A percentile compares a stretch with the other conserved stretches of the same genome.
Evolutionary conservation across 2,888 invertebrate species (phyloP).

Genomic region (Seira sanloemensis): DNA sequence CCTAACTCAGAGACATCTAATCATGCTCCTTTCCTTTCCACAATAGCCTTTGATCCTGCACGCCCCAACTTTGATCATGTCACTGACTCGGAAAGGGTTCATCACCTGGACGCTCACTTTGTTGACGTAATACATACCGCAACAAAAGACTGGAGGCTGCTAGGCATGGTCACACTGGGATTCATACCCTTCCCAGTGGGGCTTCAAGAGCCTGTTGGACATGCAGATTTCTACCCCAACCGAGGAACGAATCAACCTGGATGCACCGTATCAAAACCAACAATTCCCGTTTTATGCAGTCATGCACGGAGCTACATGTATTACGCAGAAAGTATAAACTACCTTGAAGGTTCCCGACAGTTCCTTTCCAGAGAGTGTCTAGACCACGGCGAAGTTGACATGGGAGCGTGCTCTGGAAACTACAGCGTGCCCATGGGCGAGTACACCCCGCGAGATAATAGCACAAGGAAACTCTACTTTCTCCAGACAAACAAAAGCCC

Average conservation of each 20-base stretch:
- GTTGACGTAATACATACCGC: conserved; percentile 66
- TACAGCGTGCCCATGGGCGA: conserved; percentile 49
- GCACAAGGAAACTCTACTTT: conserved; percentile 47
- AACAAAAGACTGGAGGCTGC: conserved; percentile 48
- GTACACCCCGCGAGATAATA: conserved; percentile 41
- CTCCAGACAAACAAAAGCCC: conserved; percentile 48
- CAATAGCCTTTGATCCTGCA: conserved; percentile 66
- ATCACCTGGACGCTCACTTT: conserved; percentile 59
- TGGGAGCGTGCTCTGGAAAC: conserved; percentile 31
- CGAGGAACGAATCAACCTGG: conserved; percentile 63
- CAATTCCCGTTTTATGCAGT: conserved; percentile 58
- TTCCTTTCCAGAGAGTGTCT: conserved; percentile 40
- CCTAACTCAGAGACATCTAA: too few species aligned
- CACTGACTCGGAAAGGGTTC: conserved; percentile 40
- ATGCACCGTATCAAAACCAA: conserved; percentile 33
- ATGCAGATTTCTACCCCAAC: conserved; percentile 66
- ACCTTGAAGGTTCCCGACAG: not conserved
- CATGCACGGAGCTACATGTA: conserved; percentile 56
- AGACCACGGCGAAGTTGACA: conserved; percentile 28
- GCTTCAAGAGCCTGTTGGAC: conserved; percentile 54
- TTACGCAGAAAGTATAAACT: conserved; percentile 56
- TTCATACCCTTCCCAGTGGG: conserved; percentile 56
- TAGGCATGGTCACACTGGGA: conserved; percentile 40
- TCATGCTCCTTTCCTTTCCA: too few species aligned
- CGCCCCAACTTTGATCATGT: conserved; percentile 53